phyloP scores from a whole-genome alignment of 2,113 vertebrate species.

The Tapirus terrestris region DNA sequence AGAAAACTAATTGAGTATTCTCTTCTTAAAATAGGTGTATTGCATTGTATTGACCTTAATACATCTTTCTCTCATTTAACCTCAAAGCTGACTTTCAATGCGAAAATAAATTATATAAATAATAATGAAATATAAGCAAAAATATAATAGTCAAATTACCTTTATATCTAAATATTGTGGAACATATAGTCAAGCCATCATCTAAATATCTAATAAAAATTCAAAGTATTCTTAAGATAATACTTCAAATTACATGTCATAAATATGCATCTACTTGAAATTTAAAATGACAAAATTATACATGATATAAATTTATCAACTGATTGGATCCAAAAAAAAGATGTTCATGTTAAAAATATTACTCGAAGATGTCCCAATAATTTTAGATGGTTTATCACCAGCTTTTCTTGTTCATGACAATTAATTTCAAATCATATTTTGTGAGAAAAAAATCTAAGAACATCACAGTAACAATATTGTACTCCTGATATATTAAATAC shows the following conservation, averaged over 20 bases:
- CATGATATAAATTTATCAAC: background rate
- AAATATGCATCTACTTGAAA: background rate
- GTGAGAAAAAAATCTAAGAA: background rate
- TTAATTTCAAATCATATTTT: background rate
- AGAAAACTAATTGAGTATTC: background rate
- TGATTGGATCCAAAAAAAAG: background rate
- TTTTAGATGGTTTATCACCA: background rate
- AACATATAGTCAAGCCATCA: background rate
- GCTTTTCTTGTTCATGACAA: background rate
- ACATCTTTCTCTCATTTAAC: background rate
- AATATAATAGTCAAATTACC: background rate
- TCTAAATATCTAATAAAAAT: background rate
- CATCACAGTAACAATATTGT: background rate
- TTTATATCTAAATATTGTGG: background rate
- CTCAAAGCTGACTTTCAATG: background rate
- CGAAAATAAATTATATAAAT: background rate
- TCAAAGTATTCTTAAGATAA: background rate
- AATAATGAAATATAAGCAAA: background rate
- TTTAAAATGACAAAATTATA: background rate
- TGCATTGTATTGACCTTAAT: background rate
- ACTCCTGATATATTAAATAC: background rate
- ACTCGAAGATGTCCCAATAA: background rate
- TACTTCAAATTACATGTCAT: background rate
- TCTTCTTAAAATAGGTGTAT: background rate
- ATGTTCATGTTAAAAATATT: background rate